A percentile compares a stretch with the other conserved stretches of the same genome.
These are phyloP conservation scores for Latheticus oryzae DNA, from an alignment of 2,888 invertebrate species.

Conservation along the genomic window DNA sequence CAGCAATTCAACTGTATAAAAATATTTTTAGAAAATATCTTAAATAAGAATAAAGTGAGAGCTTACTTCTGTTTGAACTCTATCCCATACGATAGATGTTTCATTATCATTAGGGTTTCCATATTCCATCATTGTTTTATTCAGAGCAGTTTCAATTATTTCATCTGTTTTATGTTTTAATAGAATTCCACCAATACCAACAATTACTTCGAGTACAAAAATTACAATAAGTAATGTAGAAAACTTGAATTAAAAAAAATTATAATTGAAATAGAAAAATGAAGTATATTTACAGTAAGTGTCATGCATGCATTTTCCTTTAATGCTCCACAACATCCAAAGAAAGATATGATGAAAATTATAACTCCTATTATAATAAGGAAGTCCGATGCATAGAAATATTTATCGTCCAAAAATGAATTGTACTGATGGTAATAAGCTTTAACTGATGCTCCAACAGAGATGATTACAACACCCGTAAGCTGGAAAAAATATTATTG, in stretches of 20 bases:
- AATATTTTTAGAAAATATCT: slow-evolving; percentile 45
- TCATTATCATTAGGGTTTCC: slow-evolving; percentile 57
- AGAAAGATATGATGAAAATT: slow-evolving; percentile 91
- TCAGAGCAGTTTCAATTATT: slow-evolving; percentile 75
- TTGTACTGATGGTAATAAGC: slow-evolving; percentile 80
- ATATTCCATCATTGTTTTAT: slow-evolving; percentile 75
- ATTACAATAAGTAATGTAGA: slow-evolving; percentile 80
- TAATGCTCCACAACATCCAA: slow-evolving; percentile 95
- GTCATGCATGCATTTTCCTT: slow-evolving; percentile 96
- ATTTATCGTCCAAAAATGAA: slow-evolving; percentile 81
- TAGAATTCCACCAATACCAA: slow-evolving; percentile 83
- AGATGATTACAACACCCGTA: slow-evolving; percentile 84
- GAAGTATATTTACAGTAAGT: slow-evolving; percentile 75
- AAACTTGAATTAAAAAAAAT: too few species aligned
- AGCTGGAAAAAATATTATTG: slow-evolving; percentile 77
- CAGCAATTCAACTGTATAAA: slow-evolving; percentile 85
- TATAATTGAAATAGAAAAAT: background rate
- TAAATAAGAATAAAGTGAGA: background rate
- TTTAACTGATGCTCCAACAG: slow-evolving; percentile 83
- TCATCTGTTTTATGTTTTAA: slow-evolving; percentile 76
- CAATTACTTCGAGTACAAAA: slow-evolving; percentile 84
- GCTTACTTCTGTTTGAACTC: slow-evolving; percentile 84
- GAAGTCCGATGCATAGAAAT: slow-evolving; percentile 85
- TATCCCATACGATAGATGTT: slow-evolving; percentile 79
- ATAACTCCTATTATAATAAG: slow-evolving; percentile 87